phyloP scores from a whole-genome alignment of 2,113 vertebrate species.

The Mohoua ochrocephala region DNA sequence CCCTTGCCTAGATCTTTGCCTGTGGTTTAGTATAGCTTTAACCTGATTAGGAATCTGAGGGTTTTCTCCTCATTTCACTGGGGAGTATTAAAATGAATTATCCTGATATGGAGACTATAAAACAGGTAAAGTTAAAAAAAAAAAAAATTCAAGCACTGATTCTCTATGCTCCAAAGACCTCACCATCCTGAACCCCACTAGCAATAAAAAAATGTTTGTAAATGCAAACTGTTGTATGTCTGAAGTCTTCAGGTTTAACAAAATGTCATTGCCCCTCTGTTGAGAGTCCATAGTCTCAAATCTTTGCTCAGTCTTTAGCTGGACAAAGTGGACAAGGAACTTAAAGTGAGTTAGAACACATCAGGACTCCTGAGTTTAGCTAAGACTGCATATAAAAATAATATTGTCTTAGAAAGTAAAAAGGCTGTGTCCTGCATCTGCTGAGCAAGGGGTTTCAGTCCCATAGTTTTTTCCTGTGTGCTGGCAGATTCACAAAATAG shows the following conservation, averaged over 20 bases:
- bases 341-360: background rate
- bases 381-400: background rate
- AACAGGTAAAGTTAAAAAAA: background rate
- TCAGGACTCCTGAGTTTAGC: background rate
- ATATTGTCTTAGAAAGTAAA: constrained; percentile 20
- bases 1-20: background rate
- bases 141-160: background rate
- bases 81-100: background rate
- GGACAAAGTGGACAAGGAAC: background rate
- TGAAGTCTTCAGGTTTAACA: background rate
- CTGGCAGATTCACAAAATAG: background rate
- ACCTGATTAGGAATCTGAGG: background rate
- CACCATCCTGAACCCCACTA: background rate
- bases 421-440: background rate
- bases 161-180: background rate
- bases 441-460: constrained; percentile 17
- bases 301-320: background rate
- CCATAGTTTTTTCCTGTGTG: background rate
- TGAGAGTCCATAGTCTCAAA: background rate
- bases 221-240: background rate
- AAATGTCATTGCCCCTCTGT: background rate
- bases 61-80: background rate
- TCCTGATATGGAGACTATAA: background rate
- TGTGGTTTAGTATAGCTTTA: background rate
- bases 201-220: background rate